Percentiles rank a stretch among this genome's conserved stretches.
Conservation (phyloP, 2,113 vertebrate species). For the Oreochromis spilurus region DNA sequence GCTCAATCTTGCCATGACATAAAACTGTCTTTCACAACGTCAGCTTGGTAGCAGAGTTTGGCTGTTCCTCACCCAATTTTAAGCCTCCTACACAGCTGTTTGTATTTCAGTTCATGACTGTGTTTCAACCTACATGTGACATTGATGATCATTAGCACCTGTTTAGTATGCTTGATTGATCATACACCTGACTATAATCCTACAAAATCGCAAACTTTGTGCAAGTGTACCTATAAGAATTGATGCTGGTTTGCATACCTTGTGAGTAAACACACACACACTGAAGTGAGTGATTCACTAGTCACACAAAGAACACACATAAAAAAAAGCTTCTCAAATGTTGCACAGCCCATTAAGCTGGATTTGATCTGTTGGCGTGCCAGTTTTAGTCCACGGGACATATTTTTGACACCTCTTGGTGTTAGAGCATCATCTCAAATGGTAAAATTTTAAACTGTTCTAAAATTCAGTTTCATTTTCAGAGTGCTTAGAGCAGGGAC, state of each 20-base stretch:
- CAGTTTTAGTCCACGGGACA: neutral
- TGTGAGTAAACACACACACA: neutral
- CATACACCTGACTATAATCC: neutral
- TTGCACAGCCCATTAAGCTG: neutral
- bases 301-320: neutral
- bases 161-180: neutral
- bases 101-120: neutral
- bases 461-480: neutral
- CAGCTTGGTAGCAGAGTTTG: neutral
- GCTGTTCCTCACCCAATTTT: neutral
- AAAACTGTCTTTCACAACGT: neutral
- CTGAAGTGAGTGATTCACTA: neutral
- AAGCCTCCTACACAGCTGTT: neutral
- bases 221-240: neutral
- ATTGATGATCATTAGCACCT: neutral
- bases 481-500: neutral
- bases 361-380: neutral
- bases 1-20: neutral
- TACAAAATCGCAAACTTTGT: neutral
- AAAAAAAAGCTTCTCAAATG: no score
- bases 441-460: neutral
- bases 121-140: neutral
- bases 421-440: neutral
- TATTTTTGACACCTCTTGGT: neutral
- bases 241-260: neutral